A percentile compares a stretch with the other conserved stretches of the same genome.
phyloP scores from a whole-genome alignment of 1,140 invertebrate genomes.

The Drosophila parvula region DNA sequence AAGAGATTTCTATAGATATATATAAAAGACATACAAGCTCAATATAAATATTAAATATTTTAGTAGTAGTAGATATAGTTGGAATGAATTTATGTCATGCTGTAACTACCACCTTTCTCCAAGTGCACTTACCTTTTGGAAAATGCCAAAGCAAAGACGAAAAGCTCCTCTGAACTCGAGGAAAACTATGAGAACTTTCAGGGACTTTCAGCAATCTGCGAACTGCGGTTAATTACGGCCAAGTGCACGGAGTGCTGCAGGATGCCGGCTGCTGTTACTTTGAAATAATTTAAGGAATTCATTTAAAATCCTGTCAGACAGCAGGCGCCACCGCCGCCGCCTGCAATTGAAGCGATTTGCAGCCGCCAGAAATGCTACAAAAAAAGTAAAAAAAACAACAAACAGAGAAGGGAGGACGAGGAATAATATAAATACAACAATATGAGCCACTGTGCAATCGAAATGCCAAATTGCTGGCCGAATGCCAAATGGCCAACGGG shows the following conservation, averaged over 20 bases:
- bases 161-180: neutral
- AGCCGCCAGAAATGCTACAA: neutral
- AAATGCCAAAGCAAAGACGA: conserved; percentile 13
- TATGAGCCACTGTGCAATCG: conserved; percentile 67
- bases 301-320: conserved; percentile 37
- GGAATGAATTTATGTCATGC: neutral
- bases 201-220: conserved; percentile 5
- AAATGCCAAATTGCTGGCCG: conserved; percentile 79
- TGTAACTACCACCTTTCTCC: neutral
- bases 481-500: conserved; percentile 73
- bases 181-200: conserved; percentile 17
- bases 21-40: neutral
- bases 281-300: conserved; percentile 44
- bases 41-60: neutral
- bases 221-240: conserved; percentile 48
- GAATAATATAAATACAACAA: conserved; percentile 42
- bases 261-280: conserved; percentile 24
- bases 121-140: neutral
- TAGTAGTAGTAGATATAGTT: no score
- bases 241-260: conserved; percentile 29
- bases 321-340: conserved; percentile 5
- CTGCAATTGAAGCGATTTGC: conserved; percentile 26
- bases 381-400: conserved; percentile 6
- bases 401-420: neutral
- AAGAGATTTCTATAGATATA: neutral